A percentile compares a stretch with the other conserved stretches of the same genome.
These are phyloP conservation scores for Dasypus novemcinctus DNA, from an alignment of 2,113 vertebrate species.

Conservation along the genomic window DNA sequence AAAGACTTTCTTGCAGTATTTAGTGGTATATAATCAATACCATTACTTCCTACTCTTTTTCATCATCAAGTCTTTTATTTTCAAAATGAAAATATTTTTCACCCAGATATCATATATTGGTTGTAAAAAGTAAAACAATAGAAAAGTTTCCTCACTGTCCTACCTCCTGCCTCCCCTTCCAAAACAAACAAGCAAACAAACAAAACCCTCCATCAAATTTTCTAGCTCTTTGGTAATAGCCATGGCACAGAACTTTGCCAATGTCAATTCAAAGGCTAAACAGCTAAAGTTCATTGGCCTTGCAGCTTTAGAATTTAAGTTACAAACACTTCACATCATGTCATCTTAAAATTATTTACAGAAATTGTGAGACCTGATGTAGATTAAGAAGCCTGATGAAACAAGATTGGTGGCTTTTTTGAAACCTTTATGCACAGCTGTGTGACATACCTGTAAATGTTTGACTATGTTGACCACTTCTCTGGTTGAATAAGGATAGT, in stretches of 20 bases:
- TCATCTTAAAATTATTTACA: neutral
- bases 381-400: neutral
- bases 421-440: neutral
- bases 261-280: constrained; percentile 13
- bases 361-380: neutral
- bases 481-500: constrained; percentile 97
- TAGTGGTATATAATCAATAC: neutral
- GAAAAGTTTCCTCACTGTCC: neutral
- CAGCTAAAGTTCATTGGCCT: neutral
- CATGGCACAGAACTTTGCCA: neutral
- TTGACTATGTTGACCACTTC: constrained; percentile 98
- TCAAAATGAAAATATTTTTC: constrained; percentile 33
- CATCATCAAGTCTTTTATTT: neutral
- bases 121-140: neutral
- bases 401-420: neutral
- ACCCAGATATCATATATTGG: neutral
- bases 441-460: constrained; percentile 91
- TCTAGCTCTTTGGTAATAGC: neutral
- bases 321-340: neutral
- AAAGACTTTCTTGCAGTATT: neutral
- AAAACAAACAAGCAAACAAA: neutral
- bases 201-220: neutral
- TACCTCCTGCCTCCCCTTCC: rapidly evolving
- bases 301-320: neutral
- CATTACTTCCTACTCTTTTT: constrained; percentile 1